phyloP scores from a whole-genome alignment of 2,113 vertebrate species.

The Ursus arctos region DNA sequence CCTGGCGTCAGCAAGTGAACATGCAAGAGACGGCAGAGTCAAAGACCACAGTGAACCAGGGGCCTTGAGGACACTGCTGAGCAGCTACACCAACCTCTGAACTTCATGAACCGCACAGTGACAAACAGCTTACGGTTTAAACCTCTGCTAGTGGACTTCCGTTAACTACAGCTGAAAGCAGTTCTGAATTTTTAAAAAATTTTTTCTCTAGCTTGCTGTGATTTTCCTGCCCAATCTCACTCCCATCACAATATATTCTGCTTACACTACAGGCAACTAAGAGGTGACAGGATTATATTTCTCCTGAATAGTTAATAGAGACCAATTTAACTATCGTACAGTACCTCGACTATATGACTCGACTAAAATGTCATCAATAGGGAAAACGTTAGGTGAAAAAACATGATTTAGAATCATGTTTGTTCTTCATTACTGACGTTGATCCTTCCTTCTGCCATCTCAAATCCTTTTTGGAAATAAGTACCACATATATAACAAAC shows the following conservation, averaged over 20 bases:
- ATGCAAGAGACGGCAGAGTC: not conserved
- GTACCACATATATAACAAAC: not conserved
- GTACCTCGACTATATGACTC: not conserved
- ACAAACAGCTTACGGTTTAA: not conserved
- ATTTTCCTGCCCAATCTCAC: not conserved
- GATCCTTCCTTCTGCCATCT: not conserved
- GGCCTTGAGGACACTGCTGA: not conserved
- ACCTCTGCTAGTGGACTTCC: not conserved
- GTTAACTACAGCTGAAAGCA: not conserved
- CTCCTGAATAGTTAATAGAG: not conserved
- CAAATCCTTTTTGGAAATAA: slow-evolving; percentile 33
- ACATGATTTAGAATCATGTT: not conserved
- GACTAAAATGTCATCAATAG: not conserved
- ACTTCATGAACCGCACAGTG: not conserved
- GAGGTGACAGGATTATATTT: not conserved
- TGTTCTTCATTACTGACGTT: not conserved
- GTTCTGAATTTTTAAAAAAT: not conserved
- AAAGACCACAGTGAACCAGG: not conserved
- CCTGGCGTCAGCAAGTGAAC: not conserved
- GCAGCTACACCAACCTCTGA: not conserved
- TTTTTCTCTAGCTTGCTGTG: not conserved
- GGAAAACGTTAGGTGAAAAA: not conserved
- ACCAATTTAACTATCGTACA: not conserved
- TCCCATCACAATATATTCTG: not conserved
- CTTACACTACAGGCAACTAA: not conserved